Evolutionary conservation across 1,140 invertebrate species (phyloP), one percentile per base, ranked within the genome.

Genomic region (Anoplolepis gracilipes): DNA sequence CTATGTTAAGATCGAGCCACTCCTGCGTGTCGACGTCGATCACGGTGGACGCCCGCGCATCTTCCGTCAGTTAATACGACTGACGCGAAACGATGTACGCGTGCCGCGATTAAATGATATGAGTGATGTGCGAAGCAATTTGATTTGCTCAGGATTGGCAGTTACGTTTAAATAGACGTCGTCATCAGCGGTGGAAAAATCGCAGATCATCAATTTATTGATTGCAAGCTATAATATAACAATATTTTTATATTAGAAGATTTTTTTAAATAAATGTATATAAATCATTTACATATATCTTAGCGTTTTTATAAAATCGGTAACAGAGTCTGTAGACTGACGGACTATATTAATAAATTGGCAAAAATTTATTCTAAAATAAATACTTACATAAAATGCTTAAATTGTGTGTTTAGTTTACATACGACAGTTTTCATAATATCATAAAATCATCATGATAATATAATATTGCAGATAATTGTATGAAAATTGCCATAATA

Each of bases 11-110:
- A 69, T 67, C 62, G 53, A 22, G 16, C 76, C 84, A 79, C 75
- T 81, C 62, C 49, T 69, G 75, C 76, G 76, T 61, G 61, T 70
- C 70, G 53, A 39, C 72, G 85, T 87, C 85, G 55, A 77, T 87
- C 85, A 77, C 67, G n/a, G 28, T 46, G 70, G 79, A 82, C 81
- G 67, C 25, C 19, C 22, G 53, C 39, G 72, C 49, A 87, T 87
- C 81, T 65, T 75, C 82, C 62, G 46, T 72, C 77, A 67, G 53
- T 79, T 62, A 72, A 67, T 46, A 16, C 25, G n/a, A 75, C 39
- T 53, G 61, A 61, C 53, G 64, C 42, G 73, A 55, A 65, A 72
- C 55, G 57, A 25, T 42, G 33, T 16, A 28, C 70, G 36, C 11
- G 28, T 28, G 59, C 16, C 61, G 49, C 19, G 49, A 53, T 73